Base-by-base conservation (phyloP, 1,140 invertebrate species). In the Leptinotarsa undecemlineata region DNA sequence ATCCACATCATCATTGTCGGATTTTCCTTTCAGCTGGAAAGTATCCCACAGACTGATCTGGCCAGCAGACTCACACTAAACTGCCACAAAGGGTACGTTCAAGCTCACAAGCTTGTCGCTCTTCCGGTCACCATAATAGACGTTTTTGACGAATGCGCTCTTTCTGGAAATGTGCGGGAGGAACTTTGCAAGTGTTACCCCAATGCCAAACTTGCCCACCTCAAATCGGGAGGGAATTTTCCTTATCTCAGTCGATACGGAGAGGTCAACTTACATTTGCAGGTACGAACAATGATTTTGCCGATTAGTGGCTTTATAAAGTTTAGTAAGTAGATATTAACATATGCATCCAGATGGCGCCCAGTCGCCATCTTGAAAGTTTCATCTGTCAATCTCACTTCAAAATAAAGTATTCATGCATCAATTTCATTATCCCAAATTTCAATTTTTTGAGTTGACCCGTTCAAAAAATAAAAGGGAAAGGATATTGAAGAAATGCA, bases 181-280 rank as follows among this genome's bases (percentile, higher is more conserved):
- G 93, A 95, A 80, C 86, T 96, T 77, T 95, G 95, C 82, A 96
- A 96, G 85, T 93, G 92, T 82, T 97, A 96, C 86, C 95, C 95
- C 1, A 89, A 93, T 82, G 95, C 95, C 2, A 96, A 95, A 87
- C 81, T 95, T 75, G 95, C 95, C 4, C 94, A 96, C 86, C 86
- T 97, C 17, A 97, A 97, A 84, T 91, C 88, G 80, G 95, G 95
- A 8, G 95, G 95, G 4, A 96, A 97, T 86, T 98, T 97, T 86
- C 95, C 95, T 4, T 97, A 96, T 82, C 87, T 98, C 62, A 96
- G 95, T 85, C 89, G 94, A 84, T 91, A 92, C 84, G 92, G 93
- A 81, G 95, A 98, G 89, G 94, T 97, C 21, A 96, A 96, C 87
- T 87, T 97, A 71, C 94, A 96, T 88, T 89, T 97, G 83, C 90